Base-by-base conservation (phyloP, 2,113 vertebrate species). In the Alexandromys fortis region DNA sequence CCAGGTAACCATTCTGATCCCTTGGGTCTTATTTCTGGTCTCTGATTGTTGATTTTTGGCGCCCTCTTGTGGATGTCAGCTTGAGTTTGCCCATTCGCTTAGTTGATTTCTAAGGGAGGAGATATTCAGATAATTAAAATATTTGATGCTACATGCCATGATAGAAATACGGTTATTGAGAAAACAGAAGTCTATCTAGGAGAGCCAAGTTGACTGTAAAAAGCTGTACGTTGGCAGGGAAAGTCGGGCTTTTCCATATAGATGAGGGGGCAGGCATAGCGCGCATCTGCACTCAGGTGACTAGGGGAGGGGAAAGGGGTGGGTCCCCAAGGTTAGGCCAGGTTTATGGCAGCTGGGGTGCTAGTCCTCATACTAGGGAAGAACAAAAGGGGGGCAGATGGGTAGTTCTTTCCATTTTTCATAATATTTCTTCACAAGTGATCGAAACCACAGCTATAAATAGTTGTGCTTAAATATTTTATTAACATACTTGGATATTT, bases 11-110 rank as follows among this genome's bases (percentile, higher is more conserved):
- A 21, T 79, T 94, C 35, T 6, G 35, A 65, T 42, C 12, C 3
- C 12, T 82, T n/a, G 28, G 21, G 52, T 55, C 55, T 52, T 33
- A 52, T 63, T 89, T 86, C 90, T 83, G 38, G 82, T 86, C 55
- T 94, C 82, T 49, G 83, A 96, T 77, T 90, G 63, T 75, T 97
- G 94, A 96, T 87, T 95, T 90, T 91, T 94, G 89, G 96, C 92
- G 96, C 95, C 97, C 97, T 93, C 96, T 97, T 93, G 94, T 96
- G 97, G 97, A 92, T 55, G 0, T 76, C 79, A 24, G 42, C 75
- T 76, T 42, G 30, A 11, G 3, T 96, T 91, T 92, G 52, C n/a
- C 77, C 73, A 75, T 24, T 83, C 14, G 19, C 9, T 68, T 19
- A 45, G 35, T 14, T 28, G 24, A 30, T 82, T 89, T 52, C 33